phyloP scores from a whole-genome alignment of 30 jellyfish, hydroid and myxozoan genomes.

The Clytia hemisphaerica region DNA sequence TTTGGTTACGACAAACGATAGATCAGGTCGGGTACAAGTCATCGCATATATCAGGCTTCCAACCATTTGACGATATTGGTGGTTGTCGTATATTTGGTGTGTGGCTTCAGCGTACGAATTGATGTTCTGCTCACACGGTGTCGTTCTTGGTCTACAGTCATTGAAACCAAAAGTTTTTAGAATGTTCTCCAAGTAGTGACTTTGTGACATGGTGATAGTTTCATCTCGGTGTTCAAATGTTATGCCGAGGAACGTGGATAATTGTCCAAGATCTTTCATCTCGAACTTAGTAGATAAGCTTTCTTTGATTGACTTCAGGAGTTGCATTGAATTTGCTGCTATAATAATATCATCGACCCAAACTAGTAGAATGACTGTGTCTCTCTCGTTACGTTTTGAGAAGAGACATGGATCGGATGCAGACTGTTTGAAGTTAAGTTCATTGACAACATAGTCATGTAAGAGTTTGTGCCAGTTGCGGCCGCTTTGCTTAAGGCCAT shows the following conservation, averaged over 20 bases:
- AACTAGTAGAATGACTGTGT: neutral
- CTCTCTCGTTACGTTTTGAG: neutral
- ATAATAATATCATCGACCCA: conserved; percentile 33
- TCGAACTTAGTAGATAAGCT: neutral
- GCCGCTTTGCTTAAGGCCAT: conserved; percentile 42
- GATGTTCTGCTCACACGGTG: conserved; percentile 31
- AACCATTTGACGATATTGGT: neutral
- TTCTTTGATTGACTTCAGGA: neutral
- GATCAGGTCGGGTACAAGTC: conserved; percentile 32
- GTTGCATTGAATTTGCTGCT: conserved; percentile 5
- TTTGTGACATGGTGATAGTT: conserved; percentile 9
- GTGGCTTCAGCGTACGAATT: neutral
- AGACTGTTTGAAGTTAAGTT: neutral
- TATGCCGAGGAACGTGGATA: conserved; percentile 38
- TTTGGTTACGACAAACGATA: conserved; percentile 13
- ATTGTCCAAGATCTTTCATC: conserved; percentile 34
- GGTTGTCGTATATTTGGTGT: conserved; percentile 12
- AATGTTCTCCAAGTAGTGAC: neutral
- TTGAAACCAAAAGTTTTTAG: conserved; percentile 6
- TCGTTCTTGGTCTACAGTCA: conserved; percentile 24
- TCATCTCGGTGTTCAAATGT: neutral
- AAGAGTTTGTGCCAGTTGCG: conserved; percentile 21
- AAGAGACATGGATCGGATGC: conserved; percentile 29
- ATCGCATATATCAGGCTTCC: conserved; percentile 34
- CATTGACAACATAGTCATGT: neutral